A percentile compares a stretch with the other conserved stretches of the same genome.
Conservation (phyloP, 2,797 vertebrate genomes). For the Pseudochirops cupreus region DNA sequence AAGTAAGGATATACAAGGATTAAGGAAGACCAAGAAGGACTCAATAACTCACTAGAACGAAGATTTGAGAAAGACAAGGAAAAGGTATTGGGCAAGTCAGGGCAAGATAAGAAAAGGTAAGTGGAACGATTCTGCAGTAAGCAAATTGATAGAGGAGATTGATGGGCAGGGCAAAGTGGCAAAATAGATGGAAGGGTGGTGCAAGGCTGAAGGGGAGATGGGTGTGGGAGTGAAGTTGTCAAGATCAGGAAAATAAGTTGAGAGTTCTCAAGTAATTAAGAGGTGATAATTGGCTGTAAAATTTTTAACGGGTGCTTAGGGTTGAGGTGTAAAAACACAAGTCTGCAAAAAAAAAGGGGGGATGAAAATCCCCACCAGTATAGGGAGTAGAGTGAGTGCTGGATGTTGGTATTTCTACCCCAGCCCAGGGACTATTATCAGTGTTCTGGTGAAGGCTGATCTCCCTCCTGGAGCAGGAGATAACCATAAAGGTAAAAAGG, state of each 20-base stretch:
- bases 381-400: not conserved
- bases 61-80: not conserved
- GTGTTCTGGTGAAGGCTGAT: not conserved
- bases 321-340: not conserved
- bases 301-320: not conserved
- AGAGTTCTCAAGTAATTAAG: not conserved
- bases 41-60: not conserved
- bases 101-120: not conserved
- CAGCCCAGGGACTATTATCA: not conserved
- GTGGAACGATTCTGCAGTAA: not conserved
- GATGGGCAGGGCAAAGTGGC: not conserved
- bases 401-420: not conserved
- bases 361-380: not conserved
- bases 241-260: not conserved
- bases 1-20: not conserved
- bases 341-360: not conserved
- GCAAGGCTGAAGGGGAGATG: not conserved
- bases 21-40: not conserved
- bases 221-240: not conserved
- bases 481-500: not conserved
- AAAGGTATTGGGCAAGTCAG: not conserved
- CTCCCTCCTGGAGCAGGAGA: not conserved
- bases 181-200: not conserved
- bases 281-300: slow-evolving; percentile 8
- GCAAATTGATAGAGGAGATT: not conserved